Conservation (phyloP, 2,113 vertebrate species). For the Hucho hucho region DNA sequence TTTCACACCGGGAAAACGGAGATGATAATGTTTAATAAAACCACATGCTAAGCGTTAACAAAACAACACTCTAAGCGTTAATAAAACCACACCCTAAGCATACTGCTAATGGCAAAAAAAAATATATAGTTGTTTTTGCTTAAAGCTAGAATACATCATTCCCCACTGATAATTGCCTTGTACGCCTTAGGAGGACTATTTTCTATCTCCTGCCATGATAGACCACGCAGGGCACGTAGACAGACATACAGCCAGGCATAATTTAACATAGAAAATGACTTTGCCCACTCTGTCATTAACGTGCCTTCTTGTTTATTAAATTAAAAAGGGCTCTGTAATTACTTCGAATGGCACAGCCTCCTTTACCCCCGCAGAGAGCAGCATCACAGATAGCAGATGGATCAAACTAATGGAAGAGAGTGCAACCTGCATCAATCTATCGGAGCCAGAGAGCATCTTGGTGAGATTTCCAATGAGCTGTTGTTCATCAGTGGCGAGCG, state of each 20-base stretch:
- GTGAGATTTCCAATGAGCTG: not conserved
- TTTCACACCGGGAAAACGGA: slow-evolving; percentile 32
- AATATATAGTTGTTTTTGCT: slow-evolving; percentile 46
- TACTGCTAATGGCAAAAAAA: slow-evolving; percentile 44
- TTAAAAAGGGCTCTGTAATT: slow-evolving; percentile 29
- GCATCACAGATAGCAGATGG: slow-evolving; percentile 6
- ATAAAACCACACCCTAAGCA: slow-evolving; percentile 24
- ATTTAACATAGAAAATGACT: slow-evolving; percentile 20
- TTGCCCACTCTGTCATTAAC: slow-evolving; percentile 23
- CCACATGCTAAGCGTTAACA: no score
- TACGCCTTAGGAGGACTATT: slow-evolving; percentile 33
- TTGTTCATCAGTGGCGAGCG: slow-evolving; percentile 15
- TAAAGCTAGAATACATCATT: slow-evolving; percentile 47
- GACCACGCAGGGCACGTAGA: not conserved
- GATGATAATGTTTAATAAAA: slow-evolving; percentile 36
- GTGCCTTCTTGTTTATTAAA: slow-evolving; percentile 41
- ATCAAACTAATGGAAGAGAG: slow-evolving; percentile 19
- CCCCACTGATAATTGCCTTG: slow-evolving; percentile 42
- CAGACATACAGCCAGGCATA: slow-evolving; percentile 8
- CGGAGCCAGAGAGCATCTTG: not conserved
- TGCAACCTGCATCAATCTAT: slow-evolving; percentile 13
- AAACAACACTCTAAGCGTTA: not conserved
- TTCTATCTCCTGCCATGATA: slow-evolving; percentile 5
- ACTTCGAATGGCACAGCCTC: slow-evolving; percentile 25
- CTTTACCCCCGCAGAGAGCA: slow-evolving; percentile 5